These are phyloP conservation scores for Amblyornis subalaris DNA, from an alignment of 2,113 vertebrate species.

Conservation along the genomic window DNA sequence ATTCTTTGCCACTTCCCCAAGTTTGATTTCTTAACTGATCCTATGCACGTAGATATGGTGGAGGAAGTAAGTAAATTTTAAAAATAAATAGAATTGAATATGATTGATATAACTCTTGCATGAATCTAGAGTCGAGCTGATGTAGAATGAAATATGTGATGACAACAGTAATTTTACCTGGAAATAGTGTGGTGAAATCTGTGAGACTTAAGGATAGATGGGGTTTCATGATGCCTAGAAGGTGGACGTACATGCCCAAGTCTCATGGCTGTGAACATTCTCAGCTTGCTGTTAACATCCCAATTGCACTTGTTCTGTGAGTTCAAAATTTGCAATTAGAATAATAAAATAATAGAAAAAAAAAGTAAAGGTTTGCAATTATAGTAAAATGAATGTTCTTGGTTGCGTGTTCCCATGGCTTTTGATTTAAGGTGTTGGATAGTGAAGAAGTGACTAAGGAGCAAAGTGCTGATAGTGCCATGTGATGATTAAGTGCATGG, in stretches of 20 bases:
- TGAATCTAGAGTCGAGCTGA: background rate
- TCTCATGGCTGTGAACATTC: background rate
- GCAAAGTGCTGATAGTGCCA: background rate
- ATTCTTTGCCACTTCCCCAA: background rate
- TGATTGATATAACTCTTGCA: background rate
- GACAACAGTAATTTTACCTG: background rate
- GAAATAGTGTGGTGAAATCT: background rate
- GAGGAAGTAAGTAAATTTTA: background rate
- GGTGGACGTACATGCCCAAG: background rate
- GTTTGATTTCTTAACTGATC: background rate
- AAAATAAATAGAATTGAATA: background rate
- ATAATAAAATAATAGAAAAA: background rate
- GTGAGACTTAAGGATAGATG: background rate
- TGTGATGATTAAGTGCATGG: background rate
- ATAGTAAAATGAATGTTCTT: background rate
- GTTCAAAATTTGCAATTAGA: background rate
- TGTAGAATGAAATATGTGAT: background rate
- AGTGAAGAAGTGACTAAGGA: background rate
- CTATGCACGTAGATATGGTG: background rate
- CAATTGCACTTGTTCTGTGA: background rate
- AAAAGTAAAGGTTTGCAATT: background rate
- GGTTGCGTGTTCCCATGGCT: background rate
- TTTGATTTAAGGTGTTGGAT: background rate
- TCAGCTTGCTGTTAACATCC: background rate
- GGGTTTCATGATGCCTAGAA: background rate